phyloP scores from a whole-genome alignment of 2,888 invertebrate species.

The Leucoma salicis region DNA sequence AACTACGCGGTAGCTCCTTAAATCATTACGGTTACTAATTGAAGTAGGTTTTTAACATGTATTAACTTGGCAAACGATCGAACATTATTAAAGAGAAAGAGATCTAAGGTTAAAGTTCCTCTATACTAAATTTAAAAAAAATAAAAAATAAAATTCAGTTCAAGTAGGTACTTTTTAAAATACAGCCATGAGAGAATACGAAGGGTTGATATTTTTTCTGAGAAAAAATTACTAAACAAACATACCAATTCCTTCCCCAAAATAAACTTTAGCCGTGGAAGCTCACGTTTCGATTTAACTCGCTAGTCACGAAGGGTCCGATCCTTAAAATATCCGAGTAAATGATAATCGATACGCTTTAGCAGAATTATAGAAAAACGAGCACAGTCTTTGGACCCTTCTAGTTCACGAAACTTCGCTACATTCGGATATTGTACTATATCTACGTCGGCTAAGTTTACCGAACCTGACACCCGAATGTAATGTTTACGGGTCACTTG shows the following conservation, averaged over 20 bases:
- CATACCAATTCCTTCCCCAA: conserved; percentile 8
- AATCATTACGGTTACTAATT: too few species aligned
- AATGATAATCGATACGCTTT: conserved; percentile 28
- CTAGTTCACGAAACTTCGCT: conserved; percentile 5
- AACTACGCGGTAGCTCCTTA: too few species aligned
- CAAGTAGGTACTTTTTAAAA: too few species aligned
- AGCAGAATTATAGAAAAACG: conserved; percentile 21
- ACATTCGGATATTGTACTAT: conserved; percentile 18
- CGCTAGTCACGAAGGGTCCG: conserved; percentile 17
- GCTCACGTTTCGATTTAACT: conserved; percentile 14
- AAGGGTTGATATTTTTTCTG: conserved; percentile 12
- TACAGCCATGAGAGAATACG: conserved; percentile 14
- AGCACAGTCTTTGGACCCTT: conserved; percentile 12
- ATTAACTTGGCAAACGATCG: too few species aligned
- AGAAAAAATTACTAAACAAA: conserved; percentile 3
- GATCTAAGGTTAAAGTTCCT: too few species aligned
- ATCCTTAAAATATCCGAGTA: conserved; percentile 25
- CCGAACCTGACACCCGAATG: conserved; percentile 14
- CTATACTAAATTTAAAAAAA: too few species aligned
- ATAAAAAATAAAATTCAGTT: too few species aligned
- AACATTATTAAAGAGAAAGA: too few species aligned
- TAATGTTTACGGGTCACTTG: conserved; percentile 16
- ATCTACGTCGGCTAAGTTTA: not conserved
- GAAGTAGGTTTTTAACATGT: too few species aligned
- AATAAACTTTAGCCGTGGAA: conserved; percentile 12